Evolutionary conservation across 2,888 invertebrate genomes (phyloP), one percentile per base, ranked within the genome.

Genomic region (Nomada fabriciana): DNA sequence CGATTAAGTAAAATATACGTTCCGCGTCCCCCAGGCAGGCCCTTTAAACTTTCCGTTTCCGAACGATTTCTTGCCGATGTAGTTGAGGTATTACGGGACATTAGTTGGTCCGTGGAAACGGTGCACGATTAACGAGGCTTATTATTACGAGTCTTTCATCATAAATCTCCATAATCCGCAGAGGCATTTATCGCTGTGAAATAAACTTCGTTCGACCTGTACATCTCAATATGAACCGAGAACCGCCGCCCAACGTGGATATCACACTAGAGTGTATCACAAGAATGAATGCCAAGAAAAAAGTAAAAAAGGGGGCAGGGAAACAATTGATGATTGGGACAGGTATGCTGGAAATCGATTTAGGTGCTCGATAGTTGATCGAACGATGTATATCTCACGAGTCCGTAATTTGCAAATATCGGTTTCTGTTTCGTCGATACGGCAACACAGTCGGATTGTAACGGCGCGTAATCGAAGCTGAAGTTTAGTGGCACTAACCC

Each of bases 401-500:
- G 15, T 29, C 7, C 42, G 57, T 43, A 60, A 80, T 80, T 78
- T 65, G 50, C 78, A 29, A 20, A 2, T 20, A 47, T 60, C 53
- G 43, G 9, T 36, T 23, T 25, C 43, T 20, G 3, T 15, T 11
- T 25, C 7, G 10, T 9, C 4, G 52, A 59, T 11, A 65, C 55
- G 69, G 71, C 55, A 80, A 80, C 55, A 63, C 63, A 63, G 82
- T 68, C 15, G 47, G 15, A 13, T 13, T 55, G 74, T 79, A 83
- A 83, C 55, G 68, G 59, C 85, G 85, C 84, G 84, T 86, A 86
- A 89, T 80, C 86, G 82, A 80, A 84, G 83, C 74, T 84, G 88
- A 89, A 89, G 86, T 89, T 89, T 88, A 88, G 87, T 88, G 86
- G 73, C 87, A 85, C 85, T 89, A 89, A 85, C 86, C 83, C 71